Base-by-base conservation (phyloP, 2,113 vertebrate species). In the Mystacornis crossleyi region DNA sequence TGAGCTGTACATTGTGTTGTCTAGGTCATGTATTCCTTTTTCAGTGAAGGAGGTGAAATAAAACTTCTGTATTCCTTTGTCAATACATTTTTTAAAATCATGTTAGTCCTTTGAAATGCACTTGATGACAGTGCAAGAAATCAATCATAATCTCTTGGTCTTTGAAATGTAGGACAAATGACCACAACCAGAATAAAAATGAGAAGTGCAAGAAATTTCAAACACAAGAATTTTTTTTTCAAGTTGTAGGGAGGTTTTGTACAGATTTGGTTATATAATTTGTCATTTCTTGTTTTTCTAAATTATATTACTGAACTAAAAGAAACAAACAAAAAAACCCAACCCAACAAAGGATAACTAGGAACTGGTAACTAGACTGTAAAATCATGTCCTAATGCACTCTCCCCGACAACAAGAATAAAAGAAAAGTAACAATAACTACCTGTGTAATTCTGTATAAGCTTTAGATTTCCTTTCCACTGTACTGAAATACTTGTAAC, bases 401-500 rank as follows among this genome's bases (percentile, higher is more conserved):
- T 43, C 3, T 50, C 4, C 7, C 12, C 8, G 6, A 15, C 20
- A 15, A 57, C 34, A 74, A 23, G 12, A 70, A 54, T 45, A 58
- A 66, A 78, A 62, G 5, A 40, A 7, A 5, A 26, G 5, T n/a
- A 81, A 67, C 55, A 95, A 72, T 58, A 77, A 14, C 8, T 78
- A 57, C 11, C 14, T 45, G 14, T 43, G 34, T 17, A 55, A 80
- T 89, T 84, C 34, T 4, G 4, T 28, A 13, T 34, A 67, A 64
- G 18, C 5, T 67, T 78, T 84, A 31, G 3, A 65, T 90, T 90
- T 97, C 18, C 89, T 96, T 96, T 94, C 86, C 55, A 93, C 16
- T 73, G 66, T 89, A 90, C 75, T 93, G 73, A 93, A 92, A 61
- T 45, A 89, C 10, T 66, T 86, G 74, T 26, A 75, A 78, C 13